Evolutionary conservation across 2,113 vertebrate genomes (phyloP).

Genomic region (Hipposideros armiger): DNA sequence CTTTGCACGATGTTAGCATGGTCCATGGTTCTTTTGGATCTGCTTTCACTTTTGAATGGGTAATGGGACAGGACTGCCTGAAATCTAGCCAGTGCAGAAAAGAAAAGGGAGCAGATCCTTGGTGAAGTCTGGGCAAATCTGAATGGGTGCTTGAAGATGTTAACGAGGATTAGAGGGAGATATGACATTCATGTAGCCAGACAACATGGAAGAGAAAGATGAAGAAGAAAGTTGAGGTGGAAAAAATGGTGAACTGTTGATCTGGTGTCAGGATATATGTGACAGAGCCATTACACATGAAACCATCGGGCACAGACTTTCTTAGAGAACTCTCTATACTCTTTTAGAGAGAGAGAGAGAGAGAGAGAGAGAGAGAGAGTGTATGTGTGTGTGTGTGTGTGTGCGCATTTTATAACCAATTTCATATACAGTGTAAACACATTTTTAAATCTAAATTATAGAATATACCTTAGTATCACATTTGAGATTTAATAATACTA

Average conservation of each 20-base stretch:
- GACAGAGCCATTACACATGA: not conserved
- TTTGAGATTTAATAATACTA: not conserved
- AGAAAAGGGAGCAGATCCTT: not conserved
- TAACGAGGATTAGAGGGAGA: not conserved
- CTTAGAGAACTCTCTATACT: not conserved
- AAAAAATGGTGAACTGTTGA: not conserved
- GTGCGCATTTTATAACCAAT: not conserved
- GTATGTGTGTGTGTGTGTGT: not conserved
- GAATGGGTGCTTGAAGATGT: not conserved
- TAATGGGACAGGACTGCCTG: not conserved
- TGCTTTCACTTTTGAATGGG: not conserved
- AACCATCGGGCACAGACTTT: not conserved
- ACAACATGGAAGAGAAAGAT: not conserved
- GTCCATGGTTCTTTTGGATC: not conserved
- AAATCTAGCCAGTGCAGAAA: not conserved
- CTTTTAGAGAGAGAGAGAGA: not conserved
- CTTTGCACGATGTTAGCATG: not conserved
- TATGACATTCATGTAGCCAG: not conserved
- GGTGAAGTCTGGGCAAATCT: not conserved
- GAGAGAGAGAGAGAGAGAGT: not conserved
- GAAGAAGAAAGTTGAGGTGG: not conserved
- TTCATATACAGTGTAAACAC: not conserved
- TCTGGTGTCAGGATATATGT: not conserved
- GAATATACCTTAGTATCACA: not conserved
- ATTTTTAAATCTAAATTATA: conserved; percentile 18